Evolutionary conservation across 2,888 invertebrate species (phyloP).

Genomic region (Anarsia innoxiella): DNA sequence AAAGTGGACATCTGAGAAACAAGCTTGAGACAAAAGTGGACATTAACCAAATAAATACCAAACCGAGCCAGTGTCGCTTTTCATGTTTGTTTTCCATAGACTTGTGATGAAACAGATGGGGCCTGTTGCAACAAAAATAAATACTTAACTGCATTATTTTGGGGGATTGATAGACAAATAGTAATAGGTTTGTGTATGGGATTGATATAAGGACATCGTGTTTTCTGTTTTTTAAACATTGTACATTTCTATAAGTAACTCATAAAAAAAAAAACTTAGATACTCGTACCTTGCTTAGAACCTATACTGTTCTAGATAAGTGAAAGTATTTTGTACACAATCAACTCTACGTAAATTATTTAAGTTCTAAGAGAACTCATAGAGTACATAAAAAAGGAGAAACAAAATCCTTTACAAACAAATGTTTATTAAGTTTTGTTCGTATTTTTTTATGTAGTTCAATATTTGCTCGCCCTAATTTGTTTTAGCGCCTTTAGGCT

Average conservation of each 20-base stretch:
- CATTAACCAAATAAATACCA: slow-evolving; percentile 39
- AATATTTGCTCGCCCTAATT: slow-evolving; percentile 8
- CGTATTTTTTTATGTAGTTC: slow-evolving; percentile 19
- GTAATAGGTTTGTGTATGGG: too few species aligned
- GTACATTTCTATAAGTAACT: too few species aligned
- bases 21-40: slow-evolving; percentile 36
- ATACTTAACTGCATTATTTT: too few species aligned
- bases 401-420: slow-evolving; percentile 26
- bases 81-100: slow-evolving; percentile 27
- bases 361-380: background rate
- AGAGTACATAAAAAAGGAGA: slow-evolving; percentile 1
- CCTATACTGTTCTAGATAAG: background rate
- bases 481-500: slow-evolving; percentile 10
- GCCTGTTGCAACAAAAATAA: too few species aligned
- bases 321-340: too few species aligned
- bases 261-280: too few species aligned
- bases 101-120: too few species aligned
- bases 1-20: slow-evolving; percentile 27
- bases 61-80: slow-evolving; percentile 29
- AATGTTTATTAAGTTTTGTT: slow-evolving; percentile 35
- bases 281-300: too few species aligned
- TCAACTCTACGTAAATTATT: background rate
- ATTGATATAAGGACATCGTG: too few species aligned
- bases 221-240: too few species aligned
- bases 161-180: too few species aligned